Base-by-base conservation (phyloP, 2,113 vertebrate species). In the Chinchilla lanigera region DNA sequence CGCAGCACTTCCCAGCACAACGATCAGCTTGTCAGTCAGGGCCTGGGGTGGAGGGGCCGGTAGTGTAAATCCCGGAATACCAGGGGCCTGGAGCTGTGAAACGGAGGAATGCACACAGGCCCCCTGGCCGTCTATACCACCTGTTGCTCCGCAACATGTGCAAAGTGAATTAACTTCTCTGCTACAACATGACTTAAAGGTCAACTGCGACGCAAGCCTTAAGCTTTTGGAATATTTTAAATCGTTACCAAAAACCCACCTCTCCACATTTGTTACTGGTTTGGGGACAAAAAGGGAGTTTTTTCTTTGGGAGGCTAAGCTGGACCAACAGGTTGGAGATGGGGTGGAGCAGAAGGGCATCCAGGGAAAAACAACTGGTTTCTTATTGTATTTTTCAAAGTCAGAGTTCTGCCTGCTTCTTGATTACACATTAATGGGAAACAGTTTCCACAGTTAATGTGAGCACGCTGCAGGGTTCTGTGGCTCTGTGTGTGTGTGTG, bases 11-110 rank as follows among this genome's bases (percentile, higher is more conserved):
- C 99, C 99, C 99, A 99, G 99, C 99, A 98, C 98, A 98, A 98
- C 99, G 98, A 99, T 99, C 99, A 99, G 99, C 99, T 99, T 99
- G 99, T 99, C 99, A 99, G 99, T 99, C 99, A 99, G 99, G 99
- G 99, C 99, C 98, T 98, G 99, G 99, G 99, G 99, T 98, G 99
- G 99, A 99, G 99, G 99, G 98, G 99, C 47, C 9, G 99, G 99
- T 98, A 96, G 99, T 98, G 99, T 99, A 99, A 99, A 99, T 99
- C 99, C 99, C 98, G 98, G 98, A 99, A 99, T 99, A 99, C 99
- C 99, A 99, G 99, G 99, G 99, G 99, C 99, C 99, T 99, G 99
- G 99, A 98, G 99, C 99, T 99, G 77, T 99, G 98, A 99, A 99
- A 99, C 98, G 94, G 98, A 99, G 99, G 99, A 99, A 99, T 99